These are phyloP conservation scores for Larimichthys crocea DNA, from an alignment of 2,113 vertebrate species.

Conservation along the genomic window DNA sequence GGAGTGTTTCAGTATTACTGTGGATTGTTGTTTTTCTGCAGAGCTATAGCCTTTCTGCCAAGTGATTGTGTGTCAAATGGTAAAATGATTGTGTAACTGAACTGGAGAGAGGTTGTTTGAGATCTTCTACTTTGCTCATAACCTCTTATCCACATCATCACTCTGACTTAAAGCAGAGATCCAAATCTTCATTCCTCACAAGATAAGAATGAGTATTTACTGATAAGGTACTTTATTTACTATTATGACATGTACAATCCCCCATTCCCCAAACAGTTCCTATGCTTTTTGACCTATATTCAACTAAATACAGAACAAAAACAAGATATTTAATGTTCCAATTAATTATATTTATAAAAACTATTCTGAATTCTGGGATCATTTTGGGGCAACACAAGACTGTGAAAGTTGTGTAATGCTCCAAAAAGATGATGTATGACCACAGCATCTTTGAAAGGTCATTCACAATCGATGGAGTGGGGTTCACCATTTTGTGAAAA, in stretches of 20 bases:
- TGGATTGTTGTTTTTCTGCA: slow-evolving; percentile 18
- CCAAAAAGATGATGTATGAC: no score
- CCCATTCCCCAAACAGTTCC: no score
- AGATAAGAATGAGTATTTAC: neutral
- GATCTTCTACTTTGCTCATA: neutral
- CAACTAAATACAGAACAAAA: no score
- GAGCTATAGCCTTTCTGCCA: neutral
- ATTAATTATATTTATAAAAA: no score
- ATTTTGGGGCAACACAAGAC: no score
- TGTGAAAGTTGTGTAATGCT: no score
- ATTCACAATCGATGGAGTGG: no score
- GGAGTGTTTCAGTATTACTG: slow-evolving; percentile 1
- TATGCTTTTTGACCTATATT: no score
- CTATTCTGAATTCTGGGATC: no score
- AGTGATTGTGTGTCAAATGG: slow-evolving; percentile 31
- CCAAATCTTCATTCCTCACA: neutral
- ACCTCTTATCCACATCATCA: neutral
- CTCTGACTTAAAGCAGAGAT: neutral
- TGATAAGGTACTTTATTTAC: neutral
- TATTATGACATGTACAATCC: neutral
- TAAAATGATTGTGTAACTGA: slow-evolving; percentile 42
- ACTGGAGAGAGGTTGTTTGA: neutral
- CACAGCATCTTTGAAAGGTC: no score
- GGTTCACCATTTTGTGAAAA: no score
- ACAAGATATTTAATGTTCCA: no score